These are phyloP conservation scores for Nomia melanderi DNA, from an alignment of 1,140 invertebrate genomes.

Conservation along the genomic window DNA sequence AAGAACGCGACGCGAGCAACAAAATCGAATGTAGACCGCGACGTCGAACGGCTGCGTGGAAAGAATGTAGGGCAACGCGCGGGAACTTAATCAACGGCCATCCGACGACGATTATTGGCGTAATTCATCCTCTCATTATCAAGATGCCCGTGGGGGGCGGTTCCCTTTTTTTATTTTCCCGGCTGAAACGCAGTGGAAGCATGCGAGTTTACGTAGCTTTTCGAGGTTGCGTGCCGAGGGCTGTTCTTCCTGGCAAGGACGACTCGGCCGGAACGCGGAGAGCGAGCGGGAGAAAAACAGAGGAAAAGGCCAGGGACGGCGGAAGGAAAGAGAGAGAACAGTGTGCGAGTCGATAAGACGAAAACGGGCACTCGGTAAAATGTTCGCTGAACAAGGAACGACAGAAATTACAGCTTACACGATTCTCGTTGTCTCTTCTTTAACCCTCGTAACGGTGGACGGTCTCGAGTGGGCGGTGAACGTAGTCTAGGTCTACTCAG, in stretches of 20 bases:
- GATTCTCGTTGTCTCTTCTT: slow-evolving; percentile 20
- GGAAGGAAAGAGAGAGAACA: neutral
- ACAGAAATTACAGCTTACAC: slow-evolving; percentile 51
- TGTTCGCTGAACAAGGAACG: slow-evolving; percentile 69
- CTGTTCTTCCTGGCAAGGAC: slow-evolving; percentile 71
- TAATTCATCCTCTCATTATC: slow-evolving; percentile 47
- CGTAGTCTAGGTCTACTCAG: too few relatives aligned
- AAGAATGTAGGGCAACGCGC: slow-evolving; percentile 44
- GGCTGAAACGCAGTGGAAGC: slow-evolving; percentile 61
- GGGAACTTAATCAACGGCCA: slow-evolving; percentile 38
- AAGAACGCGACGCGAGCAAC: too few relatives aligned
- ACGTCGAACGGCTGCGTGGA: neutral
- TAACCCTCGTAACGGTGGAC: too few relatives aligned
- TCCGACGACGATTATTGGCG: slow-evolving; percentile 37
- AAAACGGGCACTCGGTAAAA: slow-evolving; percentile 70
- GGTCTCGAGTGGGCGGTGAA: too few relatives aligned
- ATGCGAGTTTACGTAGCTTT: slow-evolving; percentile 65
- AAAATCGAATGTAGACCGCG: neutral
- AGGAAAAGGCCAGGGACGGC: slow-evolving; percentile 11
- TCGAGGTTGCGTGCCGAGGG: slow-evolving; percentile 69
- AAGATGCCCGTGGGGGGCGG: slow-evolving; percentile 33
- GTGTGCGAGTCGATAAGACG: slow-evolving; percentile 72
- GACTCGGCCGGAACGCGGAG: slow-evolving; percentile 20
- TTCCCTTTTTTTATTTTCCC: slow-evolving; percentile 41
- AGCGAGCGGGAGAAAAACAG: slow-evolving; percentile 8